phyloP scores from a whole-genome alignment of 2,797 vertebrate genomes.

The Tokudaia muenninki region DNA sequence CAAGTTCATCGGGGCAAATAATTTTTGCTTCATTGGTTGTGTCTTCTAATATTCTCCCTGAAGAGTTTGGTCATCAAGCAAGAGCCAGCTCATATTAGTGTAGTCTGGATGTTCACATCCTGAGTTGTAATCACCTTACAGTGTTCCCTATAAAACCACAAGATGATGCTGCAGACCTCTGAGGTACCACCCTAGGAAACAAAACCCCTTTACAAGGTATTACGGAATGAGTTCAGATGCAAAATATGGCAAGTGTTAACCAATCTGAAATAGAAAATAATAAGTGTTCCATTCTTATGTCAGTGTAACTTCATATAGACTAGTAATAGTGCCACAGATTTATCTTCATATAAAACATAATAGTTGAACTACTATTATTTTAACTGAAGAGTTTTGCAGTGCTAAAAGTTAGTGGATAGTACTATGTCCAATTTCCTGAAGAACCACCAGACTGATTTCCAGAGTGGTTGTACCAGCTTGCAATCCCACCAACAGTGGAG shows the following conservation, averaged over 20 bases:
- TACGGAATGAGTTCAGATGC: neutral
- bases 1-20: neutral
- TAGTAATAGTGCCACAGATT: neutral
- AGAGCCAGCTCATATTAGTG: neutral
- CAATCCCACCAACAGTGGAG: no score
- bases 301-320: neutral
- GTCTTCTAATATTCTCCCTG: slow-evolving; percentile 32
- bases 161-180: neutral
- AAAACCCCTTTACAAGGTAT: neutral
- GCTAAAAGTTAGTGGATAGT: slow-evolving; percentile 8
- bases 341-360: slow-evolving; percentile 25
- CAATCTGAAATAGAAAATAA: slow-evolving; percentile 53
- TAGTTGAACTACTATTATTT: neutral
- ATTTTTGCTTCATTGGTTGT: neutral
- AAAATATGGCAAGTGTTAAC: slow-evolving; percentile 40
- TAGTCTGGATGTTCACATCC: neutral
- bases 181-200: neutral
- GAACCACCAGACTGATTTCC: no score
- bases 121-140: neutral
- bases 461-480: no score
- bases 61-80: slow-evolving; percentile 10
- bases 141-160: slow-evolving; percentile 25
- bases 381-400: neutral
- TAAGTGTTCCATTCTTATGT: neutral
- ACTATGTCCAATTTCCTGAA: no score